A percentile compares a stretch with the other conserved stretches of the same genome.
Evolutionary conservation across 2,797 vertebrate genomes (phyloP).

Genomic region (Denticeps clupeoides): DNA sequence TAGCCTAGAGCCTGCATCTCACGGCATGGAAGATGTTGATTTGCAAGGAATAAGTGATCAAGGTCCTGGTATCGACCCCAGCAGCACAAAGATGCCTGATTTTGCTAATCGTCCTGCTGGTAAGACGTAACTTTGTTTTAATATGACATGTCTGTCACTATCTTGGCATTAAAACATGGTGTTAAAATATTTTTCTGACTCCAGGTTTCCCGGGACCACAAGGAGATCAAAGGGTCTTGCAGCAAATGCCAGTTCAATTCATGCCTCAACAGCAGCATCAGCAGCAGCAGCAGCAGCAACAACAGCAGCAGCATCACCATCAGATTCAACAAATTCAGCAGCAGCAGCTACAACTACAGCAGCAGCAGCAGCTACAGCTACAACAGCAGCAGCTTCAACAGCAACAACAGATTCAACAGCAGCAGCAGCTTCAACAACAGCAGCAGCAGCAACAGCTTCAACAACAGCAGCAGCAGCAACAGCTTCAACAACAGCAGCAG

Average conservation of each 20-base stretch:
- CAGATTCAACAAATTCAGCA: conserved; percentile 54
- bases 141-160: no score
- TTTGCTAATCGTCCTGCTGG: conserved; percentile 78
- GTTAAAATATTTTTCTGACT: conserved; percentile 15
- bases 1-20: conserved; percentile 65
- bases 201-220: conserved; percentile 78
- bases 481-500: conserved; percentile 37
- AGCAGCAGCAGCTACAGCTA: conserved; percentile 22
- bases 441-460: conserved; percentile 52
- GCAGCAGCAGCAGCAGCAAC: conserved; percentile 48
- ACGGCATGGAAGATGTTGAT: conserved; percentile 79
- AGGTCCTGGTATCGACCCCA: conserved; percentile 69
- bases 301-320: conserved; percentile 62
- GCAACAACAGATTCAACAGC: conserved; percentile 56
- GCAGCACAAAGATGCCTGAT: conserved; percentile 77
- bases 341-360: conserved; percentile 24
- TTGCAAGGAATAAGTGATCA: conserved; percentile 76
- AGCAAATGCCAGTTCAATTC: conserved; percentile 88
- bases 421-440: conserved; percentile 49
- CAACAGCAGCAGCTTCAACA: conserved; percentile 33
- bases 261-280: conserved; percentile 74
- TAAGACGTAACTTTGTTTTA: no score
- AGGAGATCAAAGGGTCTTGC: conserved; percentile 84
- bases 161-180: no score
- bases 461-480: conserved; percentile 34